Percentiles rank a stretch among this genome's conserved stretches.
Conservation (phyloP, 2,113 vertebrate species). For the Antennarius striatus region DNA sequence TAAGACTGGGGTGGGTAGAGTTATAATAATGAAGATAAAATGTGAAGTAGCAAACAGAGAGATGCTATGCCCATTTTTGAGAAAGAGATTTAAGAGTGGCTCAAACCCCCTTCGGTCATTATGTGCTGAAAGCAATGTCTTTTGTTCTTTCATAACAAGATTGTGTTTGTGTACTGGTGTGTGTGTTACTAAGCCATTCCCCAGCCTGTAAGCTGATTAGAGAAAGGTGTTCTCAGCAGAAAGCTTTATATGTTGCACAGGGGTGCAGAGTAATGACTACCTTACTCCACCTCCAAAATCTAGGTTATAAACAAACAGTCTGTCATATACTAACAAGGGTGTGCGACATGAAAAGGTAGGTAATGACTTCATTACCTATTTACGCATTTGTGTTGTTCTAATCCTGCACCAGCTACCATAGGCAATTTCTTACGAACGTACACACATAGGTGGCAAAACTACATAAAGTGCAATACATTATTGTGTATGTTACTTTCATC, state of each 20-base stretch:
- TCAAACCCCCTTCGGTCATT: background rate
- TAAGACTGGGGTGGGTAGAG: background rate
- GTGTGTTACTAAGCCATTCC: constrained; percentile 15
- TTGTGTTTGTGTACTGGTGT: constrained; percentile 23
- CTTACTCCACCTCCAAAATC: constrained; percentile 13
- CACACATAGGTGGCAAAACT: too few species aligned
- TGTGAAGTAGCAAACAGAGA: constrained; percentile 6
- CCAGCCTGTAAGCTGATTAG: constrained; percentile 70
- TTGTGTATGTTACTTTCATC: too few species aligned
- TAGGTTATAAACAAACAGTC: constrained; percentile 3
- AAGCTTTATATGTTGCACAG: constrained; percentile 45
- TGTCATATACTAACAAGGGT: background rate
- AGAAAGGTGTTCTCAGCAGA: constrained; percentile 66
- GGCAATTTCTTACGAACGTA: too few species aligned
- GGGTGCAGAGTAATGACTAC: constrained; percentile 9
- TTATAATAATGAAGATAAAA: constrained; percentile 7
- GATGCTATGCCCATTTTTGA: background rate
- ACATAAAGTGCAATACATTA: too few species aligned
- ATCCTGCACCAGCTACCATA: too few species aligned
- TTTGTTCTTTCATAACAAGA: constrained; percentile 21
- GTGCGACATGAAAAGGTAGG: too few species aligned
- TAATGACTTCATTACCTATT: too few species aligned
- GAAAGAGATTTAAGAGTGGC: too few species aligned
- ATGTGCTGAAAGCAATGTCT: constrained; percentile 9
- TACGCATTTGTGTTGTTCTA: too few species aligned